Percentiles rank a stretch among this genome's conserved stretches.
Conservation (phyloP, 2,888 invertebrate genomes). For the Athalia circularis region DNA sequence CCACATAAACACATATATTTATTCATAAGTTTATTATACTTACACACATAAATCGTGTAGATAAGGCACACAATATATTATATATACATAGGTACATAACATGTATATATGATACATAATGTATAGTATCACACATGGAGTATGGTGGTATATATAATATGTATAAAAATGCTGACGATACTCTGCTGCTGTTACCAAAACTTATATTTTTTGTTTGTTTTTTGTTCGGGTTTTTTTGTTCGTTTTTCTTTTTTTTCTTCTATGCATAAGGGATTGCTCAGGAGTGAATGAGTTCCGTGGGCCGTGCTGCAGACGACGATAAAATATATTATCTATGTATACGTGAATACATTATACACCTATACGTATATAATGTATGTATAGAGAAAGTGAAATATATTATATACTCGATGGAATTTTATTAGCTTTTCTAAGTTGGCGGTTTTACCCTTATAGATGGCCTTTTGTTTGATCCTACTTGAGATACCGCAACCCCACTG, state of each 20-base stretch:
- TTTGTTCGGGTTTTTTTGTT: too few species aligned
- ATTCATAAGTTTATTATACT: too few species aligned
- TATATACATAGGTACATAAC: too few species aligned
- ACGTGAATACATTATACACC: background rate
- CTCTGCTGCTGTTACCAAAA: too few species aligned
- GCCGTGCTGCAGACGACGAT: slow-evolving; percentile 4
- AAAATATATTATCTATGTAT: background rate
- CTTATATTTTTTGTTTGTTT: too few species aligned
- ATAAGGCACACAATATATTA: too few species aligned
- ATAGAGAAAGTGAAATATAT: too few species aligned
- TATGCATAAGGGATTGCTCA: background rate
- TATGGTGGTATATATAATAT: background rate
- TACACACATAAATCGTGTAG: too few species aligned
- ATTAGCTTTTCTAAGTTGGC: background rate
- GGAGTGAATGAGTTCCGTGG: background rate
- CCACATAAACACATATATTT: too few species aligned
- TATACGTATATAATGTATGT: background rate
- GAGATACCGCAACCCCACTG: slow-evolving; percentile 10
- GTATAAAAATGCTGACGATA: background rate
- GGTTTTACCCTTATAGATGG: background rate
- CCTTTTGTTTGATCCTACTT: background rate
- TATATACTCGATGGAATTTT: slow-evolving; percentile 4
- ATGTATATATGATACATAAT: too few species aligned
- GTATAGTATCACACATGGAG: too few species aligned
- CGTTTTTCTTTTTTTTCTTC: too few species aligned